Evolutionary conservation across 2,797 vertebrate genomes (phyloP).

Genomic region (Ctenosaura bakeri): DNA sequence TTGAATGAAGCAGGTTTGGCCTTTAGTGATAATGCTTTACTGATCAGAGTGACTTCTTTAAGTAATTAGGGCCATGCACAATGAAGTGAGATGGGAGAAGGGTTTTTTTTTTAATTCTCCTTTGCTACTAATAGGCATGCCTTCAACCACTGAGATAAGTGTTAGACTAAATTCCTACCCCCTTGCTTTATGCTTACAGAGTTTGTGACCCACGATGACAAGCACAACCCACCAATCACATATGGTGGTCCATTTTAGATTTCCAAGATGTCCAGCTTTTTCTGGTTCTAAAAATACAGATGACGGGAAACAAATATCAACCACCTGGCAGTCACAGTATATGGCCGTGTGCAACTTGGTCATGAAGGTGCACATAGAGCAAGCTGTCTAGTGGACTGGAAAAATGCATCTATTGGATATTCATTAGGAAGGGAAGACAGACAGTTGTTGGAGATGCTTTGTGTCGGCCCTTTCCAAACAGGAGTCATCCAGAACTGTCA

Average conservation of each 20-base stretch:
- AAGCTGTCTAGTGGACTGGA: not conserved
- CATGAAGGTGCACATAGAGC: not conserved
- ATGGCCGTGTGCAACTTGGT: not conserved
- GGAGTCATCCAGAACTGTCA: not conserved
- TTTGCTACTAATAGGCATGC: constrained; percentile 35
- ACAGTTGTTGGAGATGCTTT: not conserved
- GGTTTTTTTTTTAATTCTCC: constrained; percentile 15
- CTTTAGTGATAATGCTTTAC: constrained; percentile 42
- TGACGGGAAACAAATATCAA: too few relatives aligned
- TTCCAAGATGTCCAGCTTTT: not conserved
- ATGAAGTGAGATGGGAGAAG: constrained; percentile 12
- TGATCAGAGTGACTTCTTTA: constrained; percentile 47
- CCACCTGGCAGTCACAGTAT: not conserved
- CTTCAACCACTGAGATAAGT: not conserved
- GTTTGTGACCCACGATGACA: not conserved
- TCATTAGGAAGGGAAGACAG: not conserved
- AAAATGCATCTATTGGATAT: not conserved
- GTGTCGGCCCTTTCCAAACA: not conserved
- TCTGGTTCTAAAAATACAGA: too few relatives aligned
- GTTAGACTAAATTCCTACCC: not conserved
- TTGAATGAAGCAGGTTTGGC: constrained; percentile 43
- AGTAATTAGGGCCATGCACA: constrained; percentile 55
- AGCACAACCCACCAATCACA: not conserved
- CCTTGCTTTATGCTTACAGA: not conserved
- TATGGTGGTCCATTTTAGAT: too few relatives aligned